A percentile compares a stretch with the other conserved stretches of the same genome.
Conservation (phyloP, 2,888 invertebrate genomes). For the Mylabris sibirica region DNA sequence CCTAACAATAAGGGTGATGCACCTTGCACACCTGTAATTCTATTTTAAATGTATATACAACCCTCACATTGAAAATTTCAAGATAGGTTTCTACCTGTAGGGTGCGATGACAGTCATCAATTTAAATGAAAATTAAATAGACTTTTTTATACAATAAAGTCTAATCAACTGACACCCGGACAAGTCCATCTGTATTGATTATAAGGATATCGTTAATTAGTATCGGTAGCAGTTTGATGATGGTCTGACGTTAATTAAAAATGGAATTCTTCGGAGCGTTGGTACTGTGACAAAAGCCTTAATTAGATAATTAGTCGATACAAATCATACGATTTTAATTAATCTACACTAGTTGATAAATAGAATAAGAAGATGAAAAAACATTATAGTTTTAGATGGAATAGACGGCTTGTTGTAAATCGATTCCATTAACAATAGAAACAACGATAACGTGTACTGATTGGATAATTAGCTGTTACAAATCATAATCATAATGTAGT, state of each 20-base stretch:
- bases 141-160: background rate
- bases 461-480: conserved; percentile 11
- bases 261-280: background rate
- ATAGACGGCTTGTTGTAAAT: background rate
- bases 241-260: background rate
- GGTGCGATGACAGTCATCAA: background rate
- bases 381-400: background rate
- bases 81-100: background rate
- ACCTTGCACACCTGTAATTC: conserved; percentile 11
- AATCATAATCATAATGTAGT: conserved; percentile 8
- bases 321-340: background rate
- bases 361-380: background rate
- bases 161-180: conserved; percentile 1
- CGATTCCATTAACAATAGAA: background rate
- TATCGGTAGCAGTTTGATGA: background rate
- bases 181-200: background rate
- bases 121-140: background rate
- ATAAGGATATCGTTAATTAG: background rate
- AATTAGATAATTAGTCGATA: conserved; percentile 10
- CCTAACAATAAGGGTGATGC: background rate
- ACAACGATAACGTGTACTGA: background rate
- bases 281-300: background rate
- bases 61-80: background rate
- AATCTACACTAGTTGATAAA: background rate
- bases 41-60: background rate